A percentile compares a stretch with the other conserved stretches of the same genome.
phyloP scores from a whole-genome alignment of 64 coral and sea anemone genomes.

The Actinia tenebrosa region DNA sequence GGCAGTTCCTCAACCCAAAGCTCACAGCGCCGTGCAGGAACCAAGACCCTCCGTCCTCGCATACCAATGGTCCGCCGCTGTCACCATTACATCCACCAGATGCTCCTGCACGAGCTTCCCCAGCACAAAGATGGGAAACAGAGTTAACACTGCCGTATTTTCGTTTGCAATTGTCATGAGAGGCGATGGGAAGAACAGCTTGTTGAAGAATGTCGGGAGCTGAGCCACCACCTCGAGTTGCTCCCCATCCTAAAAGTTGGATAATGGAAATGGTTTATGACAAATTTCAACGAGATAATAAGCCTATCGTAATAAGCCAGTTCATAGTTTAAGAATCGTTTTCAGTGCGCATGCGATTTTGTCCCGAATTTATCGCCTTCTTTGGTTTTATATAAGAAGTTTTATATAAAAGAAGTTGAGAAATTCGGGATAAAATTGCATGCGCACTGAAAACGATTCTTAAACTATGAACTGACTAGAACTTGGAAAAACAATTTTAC shows the following conservation, averaged over 20 bases:
- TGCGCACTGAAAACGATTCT: too few relatives aligned
- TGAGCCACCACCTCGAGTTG: background rate
- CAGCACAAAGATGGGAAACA: constrained; percentile 66
- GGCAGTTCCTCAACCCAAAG: constrained; percentile 40
- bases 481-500: too few relatives aligned
- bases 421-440: too few relatives aligned
- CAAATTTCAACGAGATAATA: too few relatives aligned
- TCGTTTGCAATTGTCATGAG: constrained; percentile 50
- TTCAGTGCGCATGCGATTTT: too few relatives aligned
- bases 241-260: background rate
- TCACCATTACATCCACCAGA: constrained; percentile 69
- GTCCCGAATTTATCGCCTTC: too few relatives aligned
- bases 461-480: too few relatives aligned
- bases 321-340: too few relatives aligned
- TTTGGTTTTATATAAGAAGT: too few relatives aligned
- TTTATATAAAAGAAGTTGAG: too few relatives aligned
- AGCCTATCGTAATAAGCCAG: too few relatives aligned
- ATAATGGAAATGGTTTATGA: background rate
- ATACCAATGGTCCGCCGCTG: constrained; percentile 61
- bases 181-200: constrained; percentile 50
- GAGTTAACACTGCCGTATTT: constrained; percentile 54
- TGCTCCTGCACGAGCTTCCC: constrained; percentile 33
- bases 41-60: constrained; percentile 42
- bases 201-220: constrained; percentile 67
- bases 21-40: constrained; percentile 73